phyloP scores from a whole-genome alignment of 1,140 invertebrate genomes.

The Diorhabda carinulata region DNA sequence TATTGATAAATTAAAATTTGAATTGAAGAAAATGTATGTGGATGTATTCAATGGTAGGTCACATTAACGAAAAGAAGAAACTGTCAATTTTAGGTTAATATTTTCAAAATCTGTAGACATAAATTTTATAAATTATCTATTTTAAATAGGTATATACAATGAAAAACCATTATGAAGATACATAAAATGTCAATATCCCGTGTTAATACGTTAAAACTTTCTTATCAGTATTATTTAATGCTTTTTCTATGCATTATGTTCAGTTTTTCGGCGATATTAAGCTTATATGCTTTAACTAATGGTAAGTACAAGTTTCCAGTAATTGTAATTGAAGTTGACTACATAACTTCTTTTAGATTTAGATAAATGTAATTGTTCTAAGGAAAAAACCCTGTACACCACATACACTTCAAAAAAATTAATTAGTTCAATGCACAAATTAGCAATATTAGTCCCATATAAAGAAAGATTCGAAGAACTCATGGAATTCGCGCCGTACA shows the following conservation, averaged over 20 bases:
- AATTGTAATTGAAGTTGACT: background rate
- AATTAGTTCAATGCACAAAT: slow-evolving; percentile 45
- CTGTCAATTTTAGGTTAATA: no score
- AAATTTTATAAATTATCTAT: no score
- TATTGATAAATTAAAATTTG: no score
- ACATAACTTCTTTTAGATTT: background rate
- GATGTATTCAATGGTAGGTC: no score
- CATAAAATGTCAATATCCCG: background rate
- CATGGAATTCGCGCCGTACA: slow-evolving; percentile 85
- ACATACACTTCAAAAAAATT: slow-evolving; percentile 10
- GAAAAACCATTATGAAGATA: no score
- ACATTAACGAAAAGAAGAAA: no score
- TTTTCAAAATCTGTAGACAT: no score
- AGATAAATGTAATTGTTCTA: slow-evolving; percentile 30
- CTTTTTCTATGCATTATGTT: slow-evolving; percentile 31
- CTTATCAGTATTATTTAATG: slow-evolving; percentile 25
- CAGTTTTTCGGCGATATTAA: slow-evolving; percentile 34
- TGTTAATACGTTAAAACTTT: slow-evolving; percentile 21
- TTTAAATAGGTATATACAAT: no score
- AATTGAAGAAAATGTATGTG: no score
- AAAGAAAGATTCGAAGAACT: slow-evolving; percentile 94
- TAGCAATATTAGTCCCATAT: slow-evolving; percentile 89
- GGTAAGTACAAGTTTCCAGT: slow-evolving; percentile 24
- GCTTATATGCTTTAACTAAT: slow-evolving; percentile 34
- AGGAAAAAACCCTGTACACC: background rate